Percentiles rank a stretch among this genome's conserved stretches.
These are phyloP conservation scores for Xanthia togata DNA, from an alignment of 2,888 invertebrate genomes.

Conservation along the genomic window DNA sequence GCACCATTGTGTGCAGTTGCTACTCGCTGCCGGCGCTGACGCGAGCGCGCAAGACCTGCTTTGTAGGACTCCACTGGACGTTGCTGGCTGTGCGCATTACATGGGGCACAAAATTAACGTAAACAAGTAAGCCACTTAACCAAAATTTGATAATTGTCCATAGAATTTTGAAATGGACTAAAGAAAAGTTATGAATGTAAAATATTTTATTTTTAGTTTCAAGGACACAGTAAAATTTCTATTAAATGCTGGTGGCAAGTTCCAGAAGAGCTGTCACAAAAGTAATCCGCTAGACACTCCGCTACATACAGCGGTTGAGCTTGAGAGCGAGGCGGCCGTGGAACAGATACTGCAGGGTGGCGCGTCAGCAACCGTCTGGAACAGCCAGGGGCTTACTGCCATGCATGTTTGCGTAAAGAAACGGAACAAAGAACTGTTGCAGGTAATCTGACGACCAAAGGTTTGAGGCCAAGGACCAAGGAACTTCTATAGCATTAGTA, in stretches of 20 bases:
- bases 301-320: conserved; percentile 69
- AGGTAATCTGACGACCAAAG: conserved; percentile 47
- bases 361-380: conserved; percentile 44
- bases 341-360: conserved; percentile 57
- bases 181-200: not conserved
- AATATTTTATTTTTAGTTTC: conserved; percentile 43
- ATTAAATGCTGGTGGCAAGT: conserved; percentile 39
- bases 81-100: conserved; percentile 61
- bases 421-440: conserved; percentile 60
- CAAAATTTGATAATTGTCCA: not conserved
- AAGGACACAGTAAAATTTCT: conserved; percentile 49
- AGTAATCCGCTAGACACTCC: conserved; percentile 31
- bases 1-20: conserved; percentile 63
- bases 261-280: conserved; percentile 10
- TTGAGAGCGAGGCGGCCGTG: conserved; percentile 56
- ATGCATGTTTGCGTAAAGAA: conserved; percentile 68
- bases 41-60: conserved; percentile 50
- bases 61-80: conserved; percentile 64
- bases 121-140: conserved; percentile 30
- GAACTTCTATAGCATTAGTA: not conserved
- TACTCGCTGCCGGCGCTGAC: conserved; percentile 67
- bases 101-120: conserved; percentile 35
- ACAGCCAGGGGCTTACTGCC: conserved; percentile 62
- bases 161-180: not conserved
- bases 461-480: not conserved